Evolutionary conservation across 2,797 vertebrate species (phyloP), one percentile per base, ranked within the genome.

Genomic region (Crypturellus tataupa): DNA sequence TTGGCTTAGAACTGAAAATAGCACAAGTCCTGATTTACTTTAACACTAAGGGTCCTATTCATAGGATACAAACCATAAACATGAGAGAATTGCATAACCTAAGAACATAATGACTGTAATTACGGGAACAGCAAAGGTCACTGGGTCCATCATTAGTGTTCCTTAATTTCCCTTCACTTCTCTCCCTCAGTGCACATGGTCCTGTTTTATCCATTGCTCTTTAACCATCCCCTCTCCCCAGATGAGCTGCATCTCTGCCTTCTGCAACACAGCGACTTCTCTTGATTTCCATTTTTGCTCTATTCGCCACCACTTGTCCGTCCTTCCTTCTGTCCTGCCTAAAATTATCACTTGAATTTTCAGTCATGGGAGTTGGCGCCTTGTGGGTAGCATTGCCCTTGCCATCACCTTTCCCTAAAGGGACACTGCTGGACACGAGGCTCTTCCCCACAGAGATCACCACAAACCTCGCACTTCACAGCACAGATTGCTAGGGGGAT

Each of bases 1-100:
- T 95, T 95, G 91, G 87, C 83, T 90, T 87, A 68, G 87, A 92
- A 95, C 95, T 92, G 93, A 95, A 97, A 98, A 97, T 96, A 97
- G 87, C 47, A 3, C 70, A 68, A 96, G 82, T 95, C 85, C 89
- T 80, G 91, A 87, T 94, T 94, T 95, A 89, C 94, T 95, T 94
- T 72, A 90, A 87, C 69, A 90, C 88, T 89, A 84, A 96, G 80
- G 64, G 77, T 88, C 93, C 94, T 69, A 29, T 95, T 95, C 87
- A 91, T 87, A 94, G 94, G 94, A 85, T 39, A 31, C 49, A 94
- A 89, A 80, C 82, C 73, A 78, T 85, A 94, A 91, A 84, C 78
- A 80, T 86, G 55, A 96, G 77, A 89, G 87, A 96, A 94, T 56
- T 64, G 69, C 83, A 90, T 91, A 92, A 96, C 92, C 91, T 93